phyloP scores from a whole-genome alignment of 30 jellyfish, hydroid and myxozoan genomes.

The Aurelia coerulea region DNA sequence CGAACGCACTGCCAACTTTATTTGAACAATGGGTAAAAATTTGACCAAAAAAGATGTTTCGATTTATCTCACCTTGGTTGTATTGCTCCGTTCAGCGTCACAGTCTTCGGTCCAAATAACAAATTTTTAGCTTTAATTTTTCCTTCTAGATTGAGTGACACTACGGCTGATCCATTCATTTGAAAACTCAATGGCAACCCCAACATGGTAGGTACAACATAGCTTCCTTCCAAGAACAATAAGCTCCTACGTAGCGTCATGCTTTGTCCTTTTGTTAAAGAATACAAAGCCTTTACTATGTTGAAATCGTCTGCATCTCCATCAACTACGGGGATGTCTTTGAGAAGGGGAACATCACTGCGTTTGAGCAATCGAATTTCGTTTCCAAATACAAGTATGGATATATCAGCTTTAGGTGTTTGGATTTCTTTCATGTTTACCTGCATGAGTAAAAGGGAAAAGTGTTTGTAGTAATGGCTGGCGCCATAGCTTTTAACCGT shows the following conservation, averaged over 20 bases:
- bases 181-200: slow-evolving; percentile 90
- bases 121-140: slow-evolving; percentile 67
- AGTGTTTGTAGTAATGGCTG: too few species aligned
- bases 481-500: too few species aligned
- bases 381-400: slow-evolving; percentile 82
- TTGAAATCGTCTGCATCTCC: slow-evolving; percentile 76
- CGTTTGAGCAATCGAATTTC: slow-evolving; percentile 66
- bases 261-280: slow-evolving; percentile 81
- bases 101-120: slow-evolving; percentile 81
- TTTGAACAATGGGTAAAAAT: too few species aligned
- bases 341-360: slow-evolving; percentile 20
- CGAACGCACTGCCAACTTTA: too few species aligned
- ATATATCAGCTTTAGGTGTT: slow-evolving; percentile 70
- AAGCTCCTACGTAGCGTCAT: slow-evolving; percentile 66
- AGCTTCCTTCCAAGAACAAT: slow-evolving; percentile 78
- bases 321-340: slow-evolving; percentile 84
- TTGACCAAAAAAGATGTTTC: neutral
- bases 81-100: slow-evolving; percentile 68
- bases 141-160: slow-evolving; percentile 75
- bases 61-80: slow-evolving; percentile 71
- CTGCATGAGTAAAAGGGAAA: slow-evolving; percentile 10
- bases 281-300: slow-evolving; percentile 68
- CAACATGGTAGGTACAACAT: slow-evolving; percentile 82
- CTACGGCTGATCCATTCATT: slow-evolving; percentile 88
- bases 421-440: slow-evolving; percentile 82